Conservation (phyloP, 2,888 invertebrate genomes). For the Isotomurus palustris region DNA sequence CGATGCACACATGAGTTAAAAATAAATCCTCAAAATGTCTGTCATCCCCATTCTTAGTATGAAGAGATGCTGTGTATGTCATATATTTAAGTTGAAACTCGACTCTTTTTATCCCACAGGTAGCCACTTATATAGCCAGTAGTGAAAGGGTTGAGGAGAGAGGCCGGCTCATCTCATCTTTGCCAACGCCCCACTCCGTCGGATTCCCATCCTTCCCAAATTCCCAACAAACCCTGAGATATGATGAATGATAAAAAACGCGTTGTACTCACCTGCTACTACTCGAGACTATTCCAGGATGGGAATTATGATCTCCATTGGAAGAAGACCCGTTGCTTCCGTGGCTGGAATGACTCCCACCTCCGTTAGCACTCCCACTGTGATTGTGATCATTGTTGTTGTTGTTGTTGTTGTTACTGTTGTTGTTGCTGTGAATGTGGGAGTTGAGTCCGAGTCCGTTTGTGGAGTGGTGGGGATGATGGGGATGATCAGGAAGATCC, state of each 20-base stretch:
- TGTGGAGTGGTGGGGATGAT: no score
- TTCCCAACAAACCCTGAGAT: no score
- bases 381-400: slow-evolving; percentile 20
- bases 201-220: neutral
- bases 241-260: neutral
- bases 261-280: slow-evolving; percentile 12
- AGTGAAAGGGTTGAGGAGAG: no score
- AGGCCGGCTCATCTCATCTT: no score
- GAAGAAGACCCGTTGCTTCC: slow-evolving; percentile 2
- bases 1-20: no score
- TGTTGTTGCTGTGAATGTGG: slow-evolving; percentile 12
- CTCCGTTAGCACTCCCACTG: slow-evolving; percentile 4
- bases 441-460: no score
- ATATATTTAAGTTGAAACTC: no score
- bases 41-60: no score
- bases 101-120: no score
- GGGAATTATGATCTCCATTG: slow-evolving; percentile 13
- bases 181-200: neutral
- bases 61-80: no score
- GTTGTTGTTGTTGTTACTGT: slow-evolving; percentile 1
- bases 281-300: slow-evolving; percentile 3
- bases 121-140: no score
- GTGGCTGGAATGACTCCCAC: slow-evolving; percentile 5
- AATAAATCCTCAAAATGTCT: no score
- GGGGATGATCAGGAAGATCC: slow-evolving; percentile 22